A percentile compares a stretch with the other conserved stretches of the same genome.
These are phyloP conservation scores for Drosophila cracens DNA, from an alignment of 2,888 invertebrate genomes.

Conservation along the genomic window DNA sequence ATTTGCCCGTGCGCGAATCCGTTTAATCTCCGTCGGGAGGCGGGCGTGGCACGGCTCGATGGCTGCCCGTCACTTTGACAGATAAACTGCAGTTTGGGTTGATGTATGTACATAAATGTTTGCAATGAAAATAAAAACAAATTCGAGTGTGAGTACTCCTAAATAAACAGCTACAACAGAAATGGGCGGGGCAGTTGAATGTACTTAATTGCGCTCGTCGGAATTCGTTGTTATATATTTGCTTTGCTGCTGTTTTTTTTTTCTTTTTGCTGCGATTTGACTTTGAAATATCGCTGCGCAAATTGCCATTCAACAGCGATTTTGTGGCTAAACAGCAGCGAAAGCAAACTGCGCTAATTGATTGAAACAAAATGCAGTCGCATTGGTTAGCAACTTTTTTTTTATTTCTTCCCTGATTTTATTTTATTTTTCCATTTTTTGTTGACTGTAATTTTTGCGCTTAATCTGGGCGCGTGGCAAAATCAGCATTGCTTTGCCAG, in stretches of 20 bases:
- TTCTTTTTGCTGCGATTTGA: conserved; percentile 10
- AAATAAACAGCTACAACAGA: conserved; percentile 5
- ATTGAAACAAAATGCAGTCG: conserved; percentile 61
- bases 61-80: conserved; percentile 59
- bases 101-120: conserved; percentile 64
- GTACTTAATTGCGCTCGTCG: conserved; percentile 52
- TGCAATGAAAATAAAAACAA: conserved; percentile 49
- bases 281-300: conserved; percentile 74
- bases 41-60: conserved; percentile 28
- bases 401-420: background rate
- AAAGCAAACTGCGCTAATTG: conserved; percentile 55
- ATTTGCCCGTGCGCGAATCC: conserved; percentile 57
- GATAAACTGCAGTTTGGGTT: conserved; percentile 61
- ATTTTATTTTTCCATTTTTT: conserved; percentile 14
- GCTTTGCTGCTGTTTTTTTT: conserved; percentile 12
- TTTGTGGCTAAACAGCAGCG: conserved; percentile 51
- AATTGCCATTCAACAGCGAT: conserved; percentile 70
- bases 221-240: conserved; percentile 12
- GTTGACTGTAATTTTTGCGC: conserved; percentile 38
- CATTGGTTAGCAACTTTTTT: conserved; percentile 48
- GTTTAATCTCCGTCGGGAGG: conserved; percentile 51
- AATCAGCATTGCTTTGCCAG: conserved; percentile 48
- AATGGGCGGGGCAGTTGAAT: conserved; percentile 32
- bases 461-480: conserved; percentile 53
- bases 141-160: conserved; percentile 14